Percentiles rank a stretch among this genome's conserved stretches.
phyloP scores from a whole-genome alignment of 2,113 vertebrate species.

The Eira barbara region DNA sequence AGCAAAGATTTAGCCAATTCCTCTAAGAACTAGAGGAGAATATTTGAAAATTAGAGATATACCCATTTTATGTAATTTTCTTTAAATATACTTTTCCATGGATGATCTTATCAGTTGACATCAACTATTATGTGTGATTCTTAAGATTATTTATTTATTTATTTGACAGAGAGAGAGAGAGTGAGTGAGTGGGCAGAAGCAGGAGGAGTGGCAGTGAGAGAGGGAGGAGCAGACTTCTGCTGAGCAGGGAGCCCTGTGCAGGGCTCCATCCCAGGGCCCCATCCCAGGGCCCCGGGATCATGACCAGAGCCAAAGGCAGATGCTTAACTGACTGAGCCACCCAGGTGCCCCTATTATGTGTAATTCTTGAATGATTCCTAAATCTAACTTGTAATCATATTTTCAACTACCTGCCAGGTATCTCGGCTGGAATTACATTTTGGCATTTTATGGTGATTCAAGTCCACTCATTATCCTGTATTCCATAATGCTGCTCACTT shows the following conservation, averaged over 20 bases:
- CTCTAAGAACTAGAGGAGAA: not conserved
- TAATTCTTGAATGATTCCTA: not conserved
- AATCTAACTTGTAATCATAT: not conserved
- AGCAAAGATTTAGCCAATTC: not conserved
- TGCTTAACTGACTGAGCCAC: not conserved
- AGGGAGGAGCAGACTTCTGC: no score
- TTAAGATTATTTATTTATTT: not conserved
- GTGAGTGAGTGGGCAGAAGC: no score
- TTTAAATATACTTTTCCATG: not conserved
- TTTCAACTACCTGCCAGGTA: not conserved
- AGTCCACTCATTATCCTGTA: not conserved
- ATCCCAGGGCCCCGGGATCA: no score
- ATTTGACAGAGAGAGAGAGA: not conserved
- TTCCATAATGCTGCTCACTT: not conserved
- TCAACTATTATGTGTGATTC: not conserved
- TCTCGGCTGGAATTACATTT: not conserved
- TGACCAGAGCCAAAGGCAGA: no score
- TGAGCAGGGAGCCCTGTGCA: no score
- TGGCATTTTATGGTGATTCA: not conserved
- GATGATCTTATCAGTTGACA: not conserved
- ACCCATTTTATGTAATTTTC: not conserved
- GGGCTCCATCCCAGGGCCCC: no score
- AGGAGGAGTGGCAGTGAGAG: no score
- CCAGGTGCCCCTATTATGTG: not conserved
- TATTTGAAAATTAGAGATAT: not conserved